Evolutionary conservation across 2,113 vertebrate genomes (phyloP), one percentile per base, ranked within the genome.

Genomic region (Coreoperca whiteheadi): DNA sequence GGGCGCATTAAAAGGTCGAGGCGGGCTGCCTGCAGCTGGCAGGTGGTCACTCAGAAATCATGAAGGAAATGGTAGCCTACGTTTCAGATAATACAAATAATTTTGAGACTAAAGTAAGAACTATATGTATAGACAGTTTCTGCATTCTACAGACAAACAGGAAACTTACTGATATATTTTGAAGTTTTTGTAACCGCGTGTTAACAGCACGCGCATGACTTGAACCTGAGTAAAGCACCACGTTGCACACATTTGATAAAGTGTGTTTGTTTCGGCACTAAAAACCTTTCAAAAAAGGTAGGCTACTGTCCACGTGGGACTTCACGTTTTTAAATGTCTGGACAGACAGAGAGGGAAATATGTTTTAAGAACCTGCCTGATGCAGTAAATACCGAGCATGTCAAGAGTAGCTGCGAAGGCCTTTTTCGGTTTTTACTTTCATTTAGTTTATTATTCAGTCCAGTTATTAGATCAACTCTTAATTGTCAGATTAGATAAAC

Each of bases 191-290:
- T 21, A 60, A 50, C 28, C 72, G 8, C 30, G 18, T 57, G 37
- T 41, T 39, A 66, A 15, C 11, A 61, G 20, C 53, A 51, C 15
- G 8, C 11, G 2, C 4, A 12, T 23, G 34, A 30, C 12, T 21
- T 37, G 6, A 48, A 50, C 7, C 41, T 11, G 14, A 15, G 23
- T 21, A 21, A 32, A 10, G 7, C 32, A 54, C 3, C 30, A 59
- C 3, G 61, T 30, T 37, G n/a, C 54, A 50, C 34, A 69, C n/a
- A 61, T 68, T 82, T 61, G n/a, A 81, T 89, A 83, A 85, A 79
- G 56, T 48, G 78, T 43, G 66, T 54, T 77, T 79, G 60, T 18
- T 82, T 74, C 64, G 69, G 67, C 48, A 28, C 43, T 28, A 6
- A 81, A n/a, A 82, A 88, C 64, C 28, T 46, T 53, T 1, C 51